These are phyloP conservation scores for Peromyscus melanophrys DNA, from an alignment of 2,797 vertebrate genomes.

Conservation along the genomic window DNA sequence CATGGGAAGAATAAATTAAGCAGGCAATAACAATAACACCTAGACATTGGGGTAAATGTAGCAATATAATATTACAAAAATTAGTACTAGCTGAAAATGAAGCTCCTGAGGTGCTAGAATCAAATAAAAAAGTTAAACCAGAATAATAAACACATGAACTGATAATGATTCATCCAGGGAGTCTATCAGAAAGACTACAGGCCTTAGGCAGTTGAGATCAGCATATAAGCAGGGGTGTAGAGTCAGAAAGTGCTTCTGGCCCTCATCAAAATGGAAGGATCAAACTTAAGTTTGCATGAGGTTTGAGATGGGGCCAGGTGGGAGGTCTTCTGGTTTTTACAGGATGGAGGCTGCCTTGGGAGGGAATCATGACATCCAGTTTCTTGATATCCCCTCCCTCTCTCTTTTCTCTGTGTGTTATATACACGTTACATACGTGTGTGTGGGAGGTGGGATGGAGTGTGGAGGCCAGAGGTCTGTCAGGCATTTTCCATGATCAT, in stretches of 20 bases:
- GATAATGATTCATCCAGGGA: not conserved
- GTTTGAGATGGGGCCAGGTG: not conserved
- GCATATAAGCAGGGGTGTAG: not conserved
- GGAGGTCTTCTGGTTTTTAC: not conserved
- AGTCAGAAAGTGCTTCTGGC: conserved; percentile 14
- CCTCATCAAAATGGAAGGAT: conserved; percentile 39
- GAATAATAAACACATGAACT: conserved; percentile 52
- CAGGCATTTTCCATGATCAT: not conserved
- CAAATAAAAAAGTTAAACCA: conserved; percentile 61
- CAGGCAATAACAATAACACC: conserved; percentile 44
- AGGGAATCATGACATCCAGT: not conserved
- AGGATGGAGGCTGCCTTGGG: not conserved
- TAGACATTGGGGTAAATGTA: conserved; percentile 54
- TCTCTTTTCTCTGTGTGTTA: not conserved
- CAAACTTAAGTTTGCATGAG: conserved; percentile 53
- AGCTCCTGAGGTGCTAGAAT: conserved; percentile 64
- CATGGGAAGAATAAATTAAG: conserved; percentile 56
- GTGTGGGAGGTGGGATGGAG: not conserved
- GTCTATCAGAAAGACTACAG: conserved; percentile 43
- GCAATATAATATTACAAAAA: conserved; percentile 66
- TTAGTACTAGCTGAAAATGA: conserved; percentile 65
- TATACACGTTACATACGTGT: not conserved
- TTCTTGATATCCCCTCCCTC: not conserved
- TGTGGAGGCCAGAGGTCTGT: not conserved
- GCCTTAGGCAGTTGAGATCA: not conserved